Base-by-base conservation (phyloP, 2,113 vertebrate genomes). In the Gallinago media region DNA sequence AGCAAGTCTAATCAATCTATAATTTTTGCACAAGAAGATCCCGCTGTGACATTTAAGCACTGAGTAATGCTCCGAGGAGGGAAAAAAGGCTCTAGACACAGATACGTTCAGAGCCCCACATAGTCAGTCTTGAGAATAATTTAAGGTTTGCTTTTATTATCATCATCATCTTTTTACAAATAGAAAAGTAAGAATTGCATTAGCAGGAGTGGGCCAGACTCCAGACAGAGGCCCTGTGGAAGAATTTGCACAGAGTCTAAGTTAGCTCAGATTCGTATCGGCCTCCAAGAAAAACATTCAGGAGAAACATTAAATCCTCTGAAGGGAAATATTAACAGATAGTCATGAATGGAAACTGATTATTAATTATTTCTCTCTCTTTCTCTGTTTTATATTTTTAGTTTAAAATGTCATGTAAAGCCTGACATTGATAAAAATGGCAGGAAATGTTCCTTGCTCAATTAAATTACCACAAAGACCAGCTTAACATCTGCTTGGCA, bases 391-490 rank as follows among this genome's bases (percentile, higher is more conserved):
- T 97, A 97, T 98, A 96, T 96, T 97, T 98, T 95, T 86, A 94
- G 96, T 95, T 97, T 97, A 97, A 97, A 97, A 97, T 98, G 92
- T 97, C 98, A 96, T 96, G 90, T 95, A 97, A 97, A 97, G 86
- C 71, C 95, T 97, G 97, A 98, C 97, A 96, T 98, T 97, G 98
- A 98, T 97, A 98, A 98, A 98, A 98, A 98, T 78, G 95, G 94
- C 97, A 98, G 98, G 98, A 98, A 98, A 98, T 97, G 97, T 97
- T 98, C 97, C 96, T 86, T 97, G 94, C 94, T 97, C 97, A 95
- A 97, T 98, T 98, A 97, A 97, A 98, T 98, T 84, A 91, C 96
- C 94, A 96, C 32, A 79, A 97, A 94, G 96, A 85, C 95, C 92
- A 95, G 87, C 89, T 96, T 97, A 96, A 98, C 97, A 98, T 98